Evolutionary conservation across 2,113 vertebrate species (phyloP), one percentile per base, ranked within the genome.

Genomic region (Plectropomus leopardus): DNA sequence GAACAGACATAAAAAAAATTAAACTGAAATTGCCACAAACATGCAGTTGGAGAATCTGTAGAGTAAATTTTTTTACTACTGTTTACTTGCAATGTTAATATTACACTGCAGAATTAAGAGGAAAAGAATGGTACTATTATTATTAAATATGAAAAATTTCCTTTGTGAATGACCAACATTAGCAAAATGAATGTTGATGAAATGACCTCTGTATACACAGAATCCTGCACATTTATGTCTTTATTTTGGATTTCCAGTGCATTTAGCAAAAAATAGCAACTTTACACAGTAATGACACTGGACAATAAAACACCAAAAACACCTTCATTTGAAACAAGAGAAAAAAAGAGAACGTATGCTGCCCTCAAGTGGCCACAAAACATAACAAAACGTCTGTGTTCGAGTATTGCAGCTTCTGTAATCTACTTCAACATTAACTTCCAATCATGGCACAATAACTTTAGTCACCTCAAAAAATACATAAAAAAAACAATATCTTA

Each of bases 401-500:
- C 60, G 28, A 78, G 72, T 19, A 1, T 30, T 23, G 54, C 60
- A 72, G 78, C 76, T 81, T 86, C 28, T 42, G 47, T 32, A 64
- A 64, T 65, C 60, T 53, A 64, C 45, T 48, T 88, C 36, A n/a
- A 72, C 73, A 66, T 19, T 68, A 80, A 84, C 17, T 64, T 85
- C 80, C 40, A 36, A 78, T 77, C 50, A 69, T 87, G 89, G 80
- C 80, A 90, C 88, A 84, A 67, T 26, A 83, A 76, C 55, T 61
- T 73, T 36, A 83, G 65, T 77, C 77, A 88, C 50, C 58, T 72
- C 53, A n/a, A 48, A 63, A 71, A 84, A 84, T 70, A 82, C 78
- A 87, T 82, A n/a, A 91, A 88, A 92, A 86, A 89, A 93, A 84
- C 76, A 58, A 78, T 57, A 76, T 78, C 71, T 88, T 79, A 90